These are phyloP conservation scores for Oceanodroma leucorhoa DNA, from an alignment of 2,797 vertebrate species.

Conservation along the genomic window DNA sequence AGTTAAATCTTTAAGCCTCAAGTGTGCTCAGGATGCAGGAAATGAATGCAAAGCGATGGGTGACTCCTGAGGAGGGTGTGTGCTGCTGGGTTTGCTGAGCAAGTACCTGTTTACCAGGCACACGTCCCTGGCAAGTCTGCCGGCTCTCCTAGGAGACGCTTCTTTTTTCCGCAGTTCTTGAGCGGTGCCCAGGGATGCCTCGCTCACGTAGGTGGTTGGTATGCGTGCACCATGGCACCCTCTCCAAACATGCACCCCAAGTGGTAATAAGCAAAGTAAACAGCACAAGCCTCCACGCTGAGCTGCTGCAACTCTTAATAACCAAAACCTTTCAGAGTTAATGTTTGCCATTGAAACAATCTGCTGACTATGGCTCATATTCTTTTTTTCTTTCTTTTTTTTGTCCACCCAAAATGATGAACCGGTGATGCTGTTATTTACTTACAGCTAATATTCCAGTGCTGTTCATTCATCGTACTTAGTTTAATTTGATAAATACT, in stretches of 20 bases:
- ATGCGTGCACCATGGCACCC: background rate
- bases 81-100: background rate
- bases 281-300: background rate
- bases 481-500: background rate
- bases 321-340: background rate
- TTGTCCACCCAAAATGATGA: background rate
- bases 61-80: rapidly evolving
- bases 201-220: background rate
- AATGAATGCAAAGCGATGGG: rapidly evolving
- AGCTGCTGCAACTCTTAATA: background rate
- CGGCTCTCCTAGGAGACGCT: rapidly evolving
- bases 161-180: background rate
- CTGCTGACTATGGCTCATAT: background rate
- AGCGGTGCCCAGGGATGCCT: background rate
- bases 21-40: rapidly evolving
- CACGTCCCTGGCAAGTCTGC: rapidly evolving
- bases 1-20: rapidly evolving
- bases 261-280: background rate
- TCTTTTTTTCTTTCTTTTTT: too few species aligned
- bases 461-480: background rate
- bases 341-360: background rate
- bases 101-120: rapidly evolving
- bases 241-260: background rate
- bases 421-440: background rate
- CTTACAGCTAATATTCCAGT: background rate